phyloP scores from a whole-genome alignment of 2,888 invertebrate genomes.

The Tachina fera region DNA sequence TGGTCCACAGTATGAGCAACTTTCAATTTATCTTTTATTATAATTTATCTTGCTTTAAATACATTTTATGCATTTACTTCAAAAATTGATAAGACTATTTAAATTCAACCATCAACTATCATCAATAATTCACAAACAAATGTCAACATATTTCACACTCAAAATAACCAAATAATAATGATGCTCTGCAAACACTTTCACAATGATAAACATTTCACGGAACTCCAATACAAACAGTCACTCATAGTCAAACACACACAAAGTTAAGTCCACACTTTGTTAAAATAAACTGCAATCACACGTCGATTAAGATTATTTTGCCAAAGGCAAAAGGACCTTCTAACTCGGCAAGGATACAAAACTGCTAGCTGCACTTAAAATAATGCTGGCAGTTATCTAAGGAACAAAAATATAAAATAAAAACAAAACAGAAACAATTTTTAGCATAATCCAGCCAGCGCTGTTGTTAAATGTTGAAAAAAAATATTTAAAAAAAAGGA shows the following conservation, averaged over 20 bases:
- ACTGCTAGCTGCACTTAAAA: slow-evolving; percentile 64
- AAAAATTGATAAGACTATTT: slow-evolving; percentile 30
- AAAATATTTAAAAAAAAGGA: slow-evolving; percentile 30
- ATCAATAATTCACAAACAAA: slow-evolving; percentile 71
- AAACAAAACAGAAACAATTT: slow-evolving; percentile 64
- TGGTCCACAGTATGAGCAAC: neutral
- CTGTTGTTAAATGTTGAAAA: slow-evolving; percentile 3
- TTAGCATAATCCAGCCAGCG: slow-evolving; percentile 70
- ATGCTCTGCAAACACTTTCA: slow-evolving; percentile 59
- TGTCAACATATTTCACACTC: slow-evolving; percentile 67
- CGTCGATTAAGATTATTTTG: slow-evolving; percentile 74
- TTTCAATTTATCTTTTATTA: neutral
- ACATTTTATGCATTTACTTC: neutral
- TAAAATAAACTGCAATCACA: slow-evolving; percentile 75
- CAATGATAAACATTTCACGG: neutral
- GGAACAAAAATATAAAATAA: slow-evolving; percentile 11
- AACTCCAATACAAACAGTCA: slow-evolving; percentile 21
- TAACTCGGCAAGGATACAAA: slow-evolving; percentile 45
- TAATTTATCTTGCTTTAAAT: neutral
- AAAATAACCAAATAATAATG: slow-evolving; percentile 66
- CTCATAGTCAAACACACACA: slow-evolving; percentile 33
- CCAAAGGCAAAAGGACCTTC: slow-evolving; percentile 64
- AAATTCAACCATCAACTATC: slow-evolving; percentile 40
- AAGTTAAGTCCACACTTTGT: slow-evolving; percentile 69
- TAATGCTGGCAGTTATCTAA: slow-evolving; percentile 62